Base-by-base conservation (phyloP, 2,797 vertebrate genomes). In the Hydrocynus forskahlii region DNA sequence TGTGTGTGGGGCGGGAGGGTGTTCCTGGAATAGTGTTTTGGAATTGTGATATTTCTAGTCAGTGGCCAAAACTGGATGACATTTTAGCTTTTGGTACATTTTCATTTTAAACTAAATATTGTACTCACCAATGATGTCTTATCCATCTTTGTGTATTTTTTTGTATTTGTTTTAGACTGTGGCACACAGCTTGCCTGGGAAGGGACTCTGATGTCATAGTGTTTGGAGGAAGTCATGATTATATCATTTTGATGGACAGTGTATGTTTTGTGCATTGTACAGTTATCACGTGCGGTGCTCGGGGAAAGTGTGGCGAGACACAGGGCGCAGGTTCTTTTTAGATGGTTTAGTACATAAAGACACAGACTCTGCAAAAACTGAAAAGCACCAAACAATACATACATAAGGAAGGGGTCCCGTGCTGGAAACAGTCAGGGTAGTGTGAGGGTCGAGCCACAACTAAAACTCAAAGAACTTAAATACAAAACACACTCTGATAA, bases 181-280 rank as follows among this genome's bases (percentile, higher is more conserved):
- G 97, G 97, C 97, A 99, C 87, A 96, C 96, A 1, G 96, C 97
- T 5, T 97, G 96, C 88, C 89, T 92, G 17, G 95, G 96, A 50
- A 96, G 93, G 89, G 97, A 99, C 88, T 95, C 94, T 78, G 97
- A 99, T 86, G 96, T 98, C 81, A 92, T 98, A 89, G 97, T 99
- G 86, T 99, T 99, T 85, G 97, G 97, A 84, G 97, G 97, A 80
- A 98, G 97, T 88, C 98, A 97, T 87, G 96, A 99, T 91, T 96
- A 97, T 91, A 92, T 99, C 84, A 95, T 98, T 62, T 95, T 96
- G 16, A 93, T 97, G 69, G 97, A 99, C 91, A 96, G 94, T 14
- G 97, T 99, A 86, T 94, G 96, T 94, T 21, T 74, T 12, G 0
- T 25, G 14, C 5, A 21, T 40, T 40, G 0, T 5, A 38, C 4